Base-by-base conservation (phyloP, 2,113 vertebrate species). In the Aplodontia rufa region DNA sequence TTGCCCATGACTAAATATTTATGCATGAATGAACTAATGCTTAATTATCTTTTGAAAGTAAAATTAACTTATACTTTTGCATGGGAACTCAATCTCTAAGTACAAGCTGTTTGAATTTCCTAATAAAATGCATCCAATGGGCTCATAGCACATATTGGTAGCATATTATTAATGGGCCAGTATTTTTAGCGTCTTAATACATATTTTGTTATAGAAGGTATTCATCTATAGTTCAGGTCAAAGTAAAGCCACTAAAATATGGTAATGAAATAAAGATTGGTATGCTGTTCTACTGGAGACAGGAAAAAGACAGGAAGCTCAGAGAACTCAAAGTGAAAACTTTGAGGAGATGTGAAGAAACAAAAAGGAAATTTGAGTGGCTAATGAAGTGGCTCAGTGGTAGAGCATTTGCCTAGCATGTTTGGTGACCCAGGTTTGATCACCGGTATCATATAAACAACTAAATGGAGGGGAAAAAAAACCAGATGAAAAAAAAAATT, bases 1-100 rank as follows among this genome's bases (percentile, higher is more conserved):
- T 89, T 96, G n/a, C 19, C 10, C 32, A 85, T 72, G 37, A 94
- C 96, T 87, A 96, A 94, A 40, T 14, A 93, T 96, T 94, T 92
- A 69, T 84, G 78, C 82, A 91, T 97, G 97, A 97, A 96, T 94
- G 97, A 92, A 89, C 84, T 81, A 96, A 95, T 96, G 95, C 74
- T 12, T 96, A 97, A 97, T 97, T 95, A 96, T 87, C 75, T 60
- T 97, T 97, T 96, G 28, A 93, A 89, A 69, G 16, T 71, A 95
- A 95, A 97, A 97, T 91, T 76, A 96, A 66, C 40, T 84, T 75
- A 35, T 78, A 75, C 0, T 40, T 81, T 92, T 75, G 75, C 35
- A 87, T 55, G 91, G 45, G 75, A 72, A 32, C n/a, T 89, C 22
- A 20, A 62, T 86, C 5, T 85, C 37, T 71, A 86, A 80, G 30